A percentile compares a stretch with the other conserved stretches of the same genome.
Conservation (phyloP, 2,797 vertebrate genomes). For the Yasuhikotakia modesta region DNA sequence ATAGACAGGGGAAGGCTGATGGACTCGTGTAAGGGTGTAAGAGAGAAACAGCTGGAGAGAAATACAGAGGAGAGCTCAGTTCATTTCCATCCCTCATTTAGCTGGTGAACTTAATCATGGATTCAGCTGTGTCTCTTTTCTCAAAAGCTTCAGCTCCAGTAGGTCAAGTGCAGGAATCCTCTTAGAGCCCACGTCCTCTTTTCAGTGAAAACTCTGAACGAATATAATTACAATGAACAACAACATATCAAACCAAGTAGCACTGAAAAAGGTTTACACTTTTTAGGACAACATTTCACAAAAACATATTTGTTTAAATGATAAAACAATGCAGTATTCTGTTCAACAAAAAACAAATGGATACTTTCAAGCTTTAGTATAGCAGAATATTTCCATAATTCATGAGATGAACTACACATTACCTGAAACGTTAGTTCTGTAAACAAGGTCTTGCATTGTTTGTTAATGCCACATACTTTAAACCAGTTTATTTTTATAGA, state of each 20-base stretch:
- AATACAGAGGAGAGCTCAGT: conserved; percentile 5
- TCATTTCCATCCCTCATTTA: conserved; percentile 45
- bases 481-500: no score
- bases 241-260: not conserved
- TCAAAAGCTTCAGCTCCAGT: conserved; percentile 54
- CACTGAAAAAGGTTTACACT: not conserved
- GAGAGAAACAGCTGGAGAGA: conserved; percentile 38
- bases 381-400: not conserved
- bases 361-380: no score
- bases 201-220: not conserved
- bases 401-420: not conserved
- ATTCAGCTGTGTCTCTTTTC: conserved; percentile 56
- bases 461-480: not conserved
- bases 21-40: conserved; percentile 49
- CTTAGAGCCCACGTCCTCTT: conserved; percentile 57
- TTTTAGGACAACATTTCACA: not conserved
- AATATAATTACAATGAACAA: not conserved
- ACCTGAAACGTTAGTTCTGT: no score
- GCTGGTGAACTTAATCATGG: conserved; percentile 68
- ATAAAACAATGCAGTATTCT: no score
- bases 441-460: no score
- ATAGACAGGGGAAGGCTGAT: conserved; percentile 7
- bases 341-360: no score
- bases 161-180: conserved; percentile 65
- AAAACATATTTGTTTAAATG: no score